These are phyloP conservation scores for Tychaedon coryphoeus DNA, from an alignment of 2,113 vertebrate genomes.

Conservation along the genomic window DNA sequence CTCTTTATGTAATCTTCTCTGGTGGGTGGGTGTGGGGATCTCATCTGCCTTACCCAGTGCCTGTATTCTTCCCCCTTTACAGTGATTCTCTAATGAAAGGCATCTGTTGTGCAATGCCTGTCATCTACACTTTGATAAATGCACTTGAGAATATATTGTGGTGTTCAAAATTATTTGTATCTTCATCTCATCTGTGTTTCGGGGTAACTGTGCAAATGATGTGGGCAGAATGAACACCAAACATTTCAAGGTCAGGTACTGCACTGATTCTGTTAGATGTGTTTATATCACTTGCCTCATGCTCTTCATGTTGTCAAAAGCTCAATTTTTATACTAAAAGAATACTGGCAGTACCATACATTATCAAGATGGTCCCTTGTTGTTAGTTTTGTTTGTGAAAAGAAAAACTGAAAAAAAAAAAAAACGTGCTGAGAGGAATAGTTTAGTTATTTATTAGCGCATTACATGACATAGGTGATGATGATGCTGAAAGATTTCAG, in stretches of 20 bases:
- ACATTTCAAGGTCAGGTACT: background rate
- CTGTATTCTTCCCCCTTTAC: background rate
- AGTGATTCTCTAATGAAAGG: slow-evolving; percentile 39
- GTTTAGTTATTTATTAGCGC: background rate
- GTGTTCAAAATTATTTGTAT: background rate
- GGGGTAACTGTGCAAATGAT: background rate
- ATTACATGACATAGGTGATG: background rate
- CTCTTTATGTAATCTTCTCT: slow-evolving; percentile 36
- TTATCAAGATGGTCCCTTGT: background rate
- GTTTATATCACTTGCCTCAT: background rate
- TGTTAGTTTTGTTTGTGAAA: background rate
- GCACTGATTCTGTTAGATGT: background rate
- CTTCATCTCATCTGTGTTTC: background rate
- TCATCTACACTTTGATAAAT: background rate
- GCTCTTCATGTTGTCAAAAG: background rate
- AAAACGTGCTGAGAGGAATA: background rate
- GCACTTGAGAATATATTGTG: background rate
- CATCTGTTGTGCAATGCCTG: slow-evolving; percentile 33
- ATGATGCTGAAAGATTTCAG: background rate
- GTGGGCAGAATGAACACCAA: background rate
- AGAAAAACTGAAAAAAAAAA: background rate
- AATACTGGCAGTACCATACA: background rate
- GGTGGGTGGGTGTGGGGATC: slow-evolving; percentile 37
- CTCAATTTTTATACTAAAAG: background rate
- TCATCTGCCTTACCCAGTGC: slow-evolving; percentile 13